Evolutionary conservation across 2,797 vertebrate genomes (phyloP).

Genomic region (Intellagama lesueurii): DNA sequence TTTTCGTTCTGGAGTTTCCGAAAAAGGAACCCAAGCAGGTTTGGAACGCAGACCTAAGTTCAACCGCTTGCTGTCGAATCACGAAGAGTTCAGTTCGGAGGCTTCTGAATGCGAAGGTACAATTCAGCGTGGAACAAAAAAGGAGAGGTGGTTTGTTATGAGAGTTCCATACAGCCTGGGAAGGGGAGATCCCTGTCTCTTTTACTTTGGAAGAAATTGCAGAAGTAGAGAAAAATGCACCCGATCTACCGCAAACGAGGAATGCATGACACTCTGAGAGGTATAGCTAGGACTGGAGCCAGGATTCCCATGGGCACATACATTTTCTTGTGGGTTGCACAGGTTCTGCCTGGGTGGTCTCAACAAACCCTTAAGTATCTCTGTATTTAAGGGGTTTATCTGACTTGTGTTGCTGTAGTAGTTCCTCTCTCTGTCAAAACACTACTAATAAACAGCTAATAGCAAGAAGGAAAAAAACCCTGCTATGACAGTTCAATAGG

Average conservation of each 20-base stretch:
- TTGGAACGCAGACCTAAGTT: conserved; percentile 75
- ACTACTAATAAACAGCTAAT: not conserved
- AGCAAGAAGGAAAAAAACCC: not conserved
- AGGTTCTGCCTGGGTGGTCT: conserved; percentile 27
- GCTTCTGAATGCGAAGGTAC: conserved; percentile 84
- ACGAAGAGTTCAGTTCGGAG: conserved; percentile 80
- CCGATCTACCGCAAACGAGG: not conserved
- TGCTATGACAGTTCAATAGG: not conserved
- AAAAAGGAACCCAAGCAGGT: conserved; percentile 62
- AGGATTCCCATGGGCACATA: not conserved
- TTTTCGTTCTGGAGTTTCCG: conserved; percentile 70
- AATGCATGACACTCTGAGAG: conserved; percentile 1
- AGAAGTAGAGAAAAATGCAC: not conserved
- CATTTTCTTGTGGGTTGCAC: not conserved
- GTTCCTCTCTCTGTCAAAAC: not conserved
- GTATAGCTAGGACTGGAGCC: not conserved
- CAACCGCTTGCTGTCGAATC: conserved; percentile 76
- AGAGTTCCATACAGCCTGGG: conserved; percentile 19
- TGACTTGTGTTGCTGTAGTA: not conserved
- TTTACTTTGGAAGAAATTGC: not conserved
- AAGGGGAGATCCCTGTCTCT: not conserved
- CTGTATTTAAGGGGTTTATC: conserved; percentile 9
- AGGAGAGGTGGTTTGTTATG: not conserved
- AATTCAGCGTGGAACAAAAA: conserved; percentile 11
- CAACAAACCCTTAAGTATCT: conserved; percentile 18